Evolutionary conservation across 2,113 vertebrate species (phyloP).

Genomic region (Pseudorhombus dupliciocellatus): DNA sequence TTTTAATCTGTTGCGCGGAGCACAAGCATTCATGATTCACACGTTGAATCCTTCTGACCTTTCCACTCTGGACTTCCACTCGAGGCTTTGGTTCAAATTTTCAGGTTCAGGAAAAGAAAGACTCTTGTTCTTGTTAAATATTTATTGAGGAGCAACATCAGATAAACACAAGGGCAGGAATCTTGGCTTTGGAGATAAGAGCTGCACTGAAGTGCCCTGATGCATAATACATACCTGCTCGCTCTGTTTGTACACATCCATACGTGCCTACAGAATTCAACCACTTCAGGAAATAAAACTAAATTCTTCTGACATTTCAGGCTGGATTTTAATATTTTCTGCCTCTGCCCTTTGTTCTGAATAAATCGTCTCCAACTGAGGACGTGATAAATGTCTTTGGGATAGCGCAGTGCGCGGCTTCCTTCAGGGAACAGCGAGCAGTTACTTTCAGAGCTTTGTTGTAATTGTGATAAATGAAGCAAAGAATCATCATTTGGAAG

Average conservation of each 20-base stretch:
- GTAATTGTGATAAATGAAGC: background rate
- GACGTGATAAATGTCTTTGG: background rate
- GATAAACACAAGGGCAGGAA: background rate
- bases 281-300: background rate
- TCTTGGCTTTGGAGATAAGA: background rate
- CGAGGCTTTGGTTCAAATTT: no score
- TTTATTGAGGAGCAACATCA: background rate
- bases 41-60: no score
- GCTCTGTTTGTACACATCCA: background rate
- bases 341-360: background rate
- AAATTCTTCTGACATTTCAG: background rate
- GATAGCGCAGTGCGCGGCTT: background rate
- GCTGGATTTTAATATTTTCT: background rate
- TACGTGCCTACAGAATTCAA: background rate
- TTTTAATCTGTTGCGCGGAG: no score
- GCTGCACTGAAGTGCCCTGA: background rate
- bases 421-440: background rate
- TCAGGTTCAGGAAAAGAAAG: no score
- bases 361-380: background rate
- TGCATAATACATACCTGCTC: no score
- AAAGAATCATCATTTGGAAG: background rate
- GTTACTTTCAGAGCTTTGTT: background rate
- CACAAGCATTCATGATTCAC: no score
- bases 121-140: background rate
- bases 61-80: no score